Evolutionary conservation across 2,113 vertebrate species (phyloP), one percentile per base, ranked within the genome.

Genomic region (Panthera uncia): DNA sequence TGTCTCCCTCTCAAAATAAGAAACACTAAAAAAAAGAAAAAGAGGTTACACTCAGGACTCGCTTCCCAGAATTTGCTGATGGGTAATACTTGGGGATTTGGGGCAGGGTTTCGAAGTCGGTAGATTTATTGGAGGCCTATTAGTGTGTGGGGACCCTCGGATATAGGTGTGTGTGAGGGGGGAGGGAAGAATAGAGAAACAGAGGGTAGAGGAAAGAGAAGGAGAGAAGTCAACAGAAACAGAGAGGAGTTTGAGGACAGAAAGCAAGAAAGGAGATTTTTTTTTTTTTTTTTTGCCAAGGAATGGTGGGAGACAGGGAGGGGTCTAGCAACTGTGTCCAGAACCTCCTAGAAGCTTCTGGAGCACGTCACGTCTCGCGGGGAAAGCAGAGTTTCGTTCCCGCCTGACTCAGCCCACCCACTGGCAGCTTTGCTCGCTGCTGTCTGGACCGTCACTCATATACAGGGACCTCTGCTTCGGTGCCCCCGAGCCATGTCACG

Each of bases 331-430:
- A 86, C 38, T 33, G 3, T 55, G n/a, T 76, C 50, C 41, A 94
- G 52, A 85, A 95, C 50, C 81, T 92, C 33, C 55, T 95, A 65
- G 66, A 91, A 86, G 79, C 11, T 97, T 97, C 95, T 89, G 61
- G 78, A 95, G 23, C 50, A 73, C 29, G 86, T 93, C 38, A 23
- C 29, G 16, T 74, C 31, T 97, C 63, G n/a, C 15, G 48, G 55
- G 81, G 45, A 92, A 96, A 92, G 48, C 38, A 33, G 31, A 87
- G 63, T 66, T 96, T 97, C 63, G 52, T 93, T 69, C 48, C 23
- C 89, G 31, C 21, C 89, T 57, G 33, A 65, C 73, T 82, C 31
- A 91, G 73, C 61, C 52, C 65, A 89, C 31, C 85, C 89, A 65
- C 8, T 31, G 69, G 66, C 36, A 89, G 65, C 52, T 82, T 86